A percentile compares a stretch with the other conserved stretches of the same genome.
Conservation (phyloP, 2,888 invertebrate genomes). For the Hirudinaria manillensis region DNA sequence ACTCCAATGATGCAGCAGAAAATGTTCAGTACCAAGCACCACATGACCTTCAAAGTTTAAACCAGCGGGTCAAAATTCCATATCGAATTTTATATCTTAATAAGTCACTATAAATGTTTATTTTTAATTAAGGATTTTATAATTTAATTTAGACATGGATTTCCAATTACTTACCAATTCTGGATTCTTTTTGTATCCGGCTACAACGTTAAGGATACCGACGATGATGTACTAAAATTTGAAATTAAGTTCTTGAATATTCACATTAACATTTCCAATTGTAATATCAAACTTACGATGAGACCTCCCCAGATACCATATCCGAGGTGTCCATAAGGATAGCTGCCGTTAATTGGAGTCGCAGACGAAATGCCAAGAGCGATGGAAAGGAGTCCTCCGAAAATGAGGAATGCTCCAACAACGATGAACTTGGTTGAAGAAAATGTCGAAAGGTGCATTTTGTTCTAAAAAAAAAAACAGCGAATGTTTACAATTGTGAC, state of each 20-base stretch:
- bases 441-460: neutral
- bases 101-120: no score
- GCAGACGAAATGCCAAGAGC: conserved; percentile 15
- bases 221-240: conserved; percentile 6
- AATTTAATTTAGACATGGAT: no score
- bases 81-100: neutral
- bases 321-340: conserved; percentile 22
- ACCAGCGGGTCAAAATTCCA: no score
- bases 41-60: neutral
- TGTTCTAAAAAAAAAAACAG: neutral
- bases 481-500: no score
- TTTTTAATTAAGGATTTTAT: no score
- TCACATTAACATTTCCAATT: no score
- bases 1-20: conserved; percentile 3
- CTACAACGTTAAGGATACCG: neutral
- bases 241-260: neutral
- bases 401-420: conserved; percentile 15
- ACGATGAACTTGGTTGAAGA: conserved; percentile 5
- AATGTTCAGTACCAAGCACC: conserved; percentile 9
- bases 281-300: no score
- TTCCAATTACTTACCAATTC: neutral
- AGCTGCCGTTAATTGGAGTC: conserved; percentile 13
- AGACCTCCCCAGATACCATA: conserved; percentile 19
- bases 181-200: neutral
- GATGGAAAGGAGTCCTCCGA: conserved; percentile 1